A percentile compares a stretch with the other conserved stretches of the same genome.
These are phyloP conservation scores for Epizoanthus rinbou DNA, from an alignment of 92 coral and sea anemone species.

Conservation along the genomic window DNA sequence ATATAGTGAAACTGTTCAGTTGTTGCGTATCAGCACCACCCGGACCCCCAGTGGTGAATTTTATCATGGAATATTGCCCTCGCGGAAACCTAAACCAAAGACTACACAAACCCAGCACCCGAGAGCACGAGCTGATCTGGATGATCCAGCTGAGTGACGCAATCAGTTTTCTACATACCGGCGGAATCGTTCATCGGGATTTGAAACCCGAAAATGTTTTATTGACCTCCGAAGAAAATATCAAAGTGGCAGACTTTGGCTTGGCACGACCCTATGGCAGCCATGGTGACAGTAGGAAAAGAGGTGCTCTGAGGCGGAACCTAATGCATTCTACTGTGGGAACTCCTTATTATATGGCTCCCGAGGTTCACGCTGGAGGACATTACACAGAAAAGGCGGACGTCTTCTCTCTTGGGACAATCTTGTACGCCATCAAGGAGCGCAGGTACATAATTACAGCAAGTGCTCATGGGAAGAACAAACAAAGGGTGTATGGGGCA, in stretches of 20 bases:
- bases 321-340: conserved; percentile 47
- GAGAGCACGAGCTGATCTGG: not conserved
- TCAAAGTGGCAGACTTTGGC: conserved; percentile 90
- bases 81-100: not conserved
- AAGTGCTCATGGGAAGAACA: not conserved
- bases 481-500: conserved; percentile 69
- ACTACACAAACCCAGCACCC: conserved; percentile 1
- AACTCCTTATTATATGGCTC: conserved; percentile 71
- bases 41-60: conserved; percentile 47
- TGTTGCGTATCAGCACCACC: conserved; percentile 37
- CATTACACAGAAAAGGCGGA: conserved; percentile 73
- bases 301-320: not conserved
- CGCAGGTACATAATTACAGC: conserved; percentile 58
- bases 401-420: conserved; percentile 72
- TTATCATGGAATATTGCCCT: conserved; percentile 34
- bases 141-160: conserved; percentile 66
- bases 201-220: conserved; percentile 51
- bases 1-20: conserved; percentile 52
- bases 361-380: conserved; percentile 57
- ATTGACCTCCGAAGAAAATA: conserved; percentile 52
- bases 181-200: conserved; percentile 7
- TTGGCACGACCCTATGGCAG: conserved; percentile 53
- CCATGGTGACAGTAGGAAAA: not conserved
- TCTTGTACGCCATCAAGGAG: conserved; percentile 74
- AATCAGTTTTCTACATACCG: conserved; percentile 4